Evolutionary conservation across 2,113 vertebrate genomes (phyloP), one percentile per base, ranked within the genome.

Genomic region (Callithrix jacchus): DNA sequence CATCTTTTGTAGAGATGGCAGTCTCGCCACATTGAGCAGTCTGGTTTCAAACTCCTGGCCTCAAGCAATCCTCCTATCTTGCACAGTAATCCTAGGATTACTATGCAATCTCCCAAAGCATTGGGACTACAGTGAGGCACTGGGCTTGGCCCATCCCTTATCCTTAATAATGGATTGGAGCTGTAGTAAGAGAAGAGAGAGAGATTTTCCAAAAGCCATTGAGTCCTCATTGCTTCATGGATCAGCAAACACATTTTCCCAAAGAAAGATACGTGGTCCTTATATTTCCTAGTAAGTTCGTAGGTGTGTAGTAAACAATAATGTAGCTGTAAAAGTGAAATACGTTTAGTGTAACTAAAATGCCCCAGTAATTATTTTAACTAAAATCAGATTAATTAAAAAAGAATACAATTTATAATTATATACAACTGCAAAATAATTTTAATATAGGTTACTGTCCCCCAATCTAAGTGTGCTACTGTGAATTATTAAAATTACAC

Each of bases 281-380:
- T 52, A 3, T 32, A 81, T 58, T 93, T 95, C 52, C 64, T 61
- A 86, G n/a, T 84, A 42, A 81, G 42, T 27, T 93, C 81, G 70
- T 35, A 96, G n/a, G 14, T 82, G 1, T 77, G 52, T 56, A 79
- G 37, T 82, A 93, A 83, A 32, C 45, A 91, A 66, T 82, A 70
- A 89, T 12, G 8, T 80, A 94, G 87, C 52, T 94, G 3, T 77
- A 89, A 76, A 6, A 83, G 37, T 77, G 23, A 97, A 91, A 79
- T 86, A 95, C 37, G 66, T 81, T 89, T 54, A 87, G 6, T 79
- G 8, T 66, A 95, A 84, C 40, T 85, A 93, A 95, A 95, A 97
- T 84, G 32, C 27, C 20, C 42, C 45, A 73, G 18, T 54, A 95
- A 90, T 73, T 87, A 82, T 70, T 54, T 94, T 94, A 95, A 87